Evolutionary conservation across 2,113 vertebrate species (phyloP), one percentile per base, ranked within the genome.

Genomic region (Siniperca knerii): DNA sequence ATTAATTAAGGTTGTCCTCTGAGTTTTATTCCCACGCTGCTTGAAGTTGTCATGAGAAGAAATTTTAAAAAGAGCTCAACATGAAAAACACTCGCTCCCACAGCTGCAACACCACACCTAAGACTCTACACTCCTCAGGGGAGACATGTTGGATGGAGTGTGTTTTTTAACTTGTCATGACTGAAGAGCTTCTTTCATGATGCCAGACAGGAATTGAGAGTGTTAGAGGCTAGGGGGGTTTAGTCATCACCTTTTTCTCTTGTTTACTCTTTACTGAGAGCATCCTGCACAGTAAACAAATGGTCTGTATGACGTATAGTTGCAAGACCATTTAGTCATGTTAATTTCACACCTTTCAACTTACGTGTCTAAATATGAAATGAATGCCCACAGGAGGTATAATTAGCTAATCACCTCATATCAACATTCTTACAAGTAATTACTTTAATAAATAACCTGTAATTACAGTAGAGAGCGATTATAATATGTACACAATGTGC

Each of bases 121-220:
- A 55, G 25, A 54, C 62, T 29, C 29, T 29, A 29, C 74, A 18
- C 76, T 61, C 86, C 89, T 62, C 69, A 18, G 54, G 87, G 88
- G 77, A 87, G 61, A 84, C 62, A 84, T 81, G 60, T 82, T 83
- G 67, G 77, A 85, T 75, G 65, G 73, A 82, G 86, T 77, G 44
- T 78, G 48, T 90, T 89, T 91, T 86, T 78, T 42, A 81, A 83
- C 79, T 50, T 78, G 87, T 90, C 88, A 79, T 69, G 84, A 82
- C 90, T 94, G 76, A 93, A 91, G 91, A 92, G 87, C 68, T 77
- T 89, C 91, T 93, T 93, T 92, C 92, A 89, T 85, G 77, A 81
- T 11, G 65, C 69, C 82, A 85, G 83, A 76, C 81, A 61, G 84
- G 75, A 85, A 83, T 79, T 77, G 68, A 79, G 85, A 61, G 33